These are phyloP conservation scores for Ceryle rudis DNA, from an alignment of 2,797 vertebrate genomes.

Conservation along the genomic window DNA sequence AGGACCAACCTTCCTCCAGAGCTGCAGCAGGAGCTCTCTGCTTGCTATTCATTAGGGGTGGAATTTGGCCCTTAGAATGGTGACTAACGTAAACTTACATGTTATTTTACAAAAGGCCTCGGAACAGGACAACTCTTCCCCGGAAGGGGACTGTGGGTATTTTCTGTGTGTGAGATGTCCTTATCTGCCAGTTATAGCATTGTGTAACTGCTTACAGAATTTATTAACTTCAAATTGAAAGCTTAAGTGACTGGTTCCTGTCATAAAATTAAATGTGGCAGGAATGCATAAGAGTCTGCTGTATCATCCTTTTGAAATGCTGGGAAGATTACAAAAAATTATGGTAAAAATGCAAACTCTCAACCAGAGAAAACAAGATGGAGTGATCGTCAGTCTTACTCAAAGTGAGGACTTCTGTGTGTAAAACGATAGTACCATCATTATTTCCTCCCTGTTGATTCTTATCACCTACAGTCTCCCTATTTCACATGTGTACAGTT, in stretches of 20 bases:
- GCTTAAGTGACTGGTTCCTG: slow-evolving; percentile 13
- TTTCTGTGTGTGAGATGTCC: slow-evolving; percentile 4
- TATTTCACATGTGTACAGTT: background rate
- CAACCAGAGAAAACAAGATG: background rate
- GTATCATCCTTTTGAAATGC: slow-evolving; percentile 51
- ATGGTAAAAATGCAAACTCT: slow-evolving; percentile 21
- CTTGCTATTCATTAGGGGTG: background rate
- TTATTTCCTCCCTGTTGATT: background rate
- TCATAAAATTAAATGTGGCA: slow-evolving; percentile 44
- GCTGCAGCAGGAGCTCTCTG: background rate
- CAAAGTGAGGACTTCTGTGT: background rate
- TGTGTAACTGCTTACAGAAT: background rate
- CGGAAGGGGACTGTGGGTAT: background rate
- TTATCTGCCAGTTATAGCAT: slow-evolving; percentile 23
- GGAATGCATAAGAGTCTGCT: background rate
- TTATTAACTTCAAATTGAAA: slow-evolving; percentile 54
- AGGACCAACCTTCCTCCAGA: background rate
- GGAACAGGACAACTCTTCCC: background rate
- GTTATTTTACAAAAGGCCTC: background rate
- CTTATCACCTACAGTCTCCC: background rate
- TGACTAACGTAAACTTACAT: background rate
- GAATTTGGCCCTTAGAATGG: background rate
- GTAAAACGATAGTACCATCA: background rate
- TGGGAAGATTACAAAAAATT: slow-evolving; percentile 35
- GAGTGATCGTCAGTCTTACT: background rate